Percentiles rank a stretch among this genome's conserved stretches.
phyloP scores from a whole-genome alignment of 1,140 invertebrate genomes.

The Trachymyrmex cornetzi region DNA sequence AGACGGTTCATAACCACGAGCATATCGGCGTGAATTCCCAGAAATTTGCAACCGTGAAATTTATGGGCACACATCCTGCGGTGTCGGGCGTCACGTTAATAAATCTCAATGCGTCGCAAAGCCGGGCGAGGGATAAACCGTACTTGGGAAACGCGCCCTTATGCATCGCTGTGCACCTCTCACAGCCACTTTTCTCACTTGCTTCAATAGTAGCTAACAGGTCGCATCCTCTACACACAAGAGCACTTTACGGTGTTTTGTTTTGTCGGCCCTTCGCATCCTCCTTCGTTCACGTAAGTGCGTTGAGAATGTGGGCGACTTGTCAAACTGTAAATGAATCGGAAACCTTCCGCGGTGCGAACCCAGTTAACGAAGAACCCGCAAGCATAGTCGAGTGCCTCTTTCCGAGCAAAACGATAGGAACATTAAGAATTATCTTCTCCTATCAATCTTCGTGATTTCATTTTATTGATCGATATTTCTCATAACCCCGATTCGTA shows the following conservation, averaged over 20 bases:
- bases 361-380: conserved; percentile 66
- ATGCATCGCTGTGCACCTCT: conserved; percentile 71
- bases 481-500: conserved; percentile 17
- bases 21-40: conserved; percentile 42
- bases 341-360: conserved; percentile 57
- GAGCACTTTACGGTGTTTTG: conserved; percentile 76
- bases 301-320: conserved; percentile 57
- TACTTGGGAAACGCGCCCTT: conserved; percentile 66
- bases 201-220: conserved; percentile 75
- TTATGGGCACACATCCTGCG: conserved; percentile 27
- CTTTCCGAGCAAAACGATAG: not conserved
- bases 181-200: conserved; percentile 77
- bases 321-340: conserved; percentile 74
- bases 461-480: conserved; percentile 35
- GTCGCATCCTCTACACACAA: conserved; percentile 75
- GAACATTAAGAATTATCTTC: conserved; percentile 13
- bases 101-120: conserved; percentile 61
- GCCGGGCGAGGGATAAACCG: conserved; percentile 48
- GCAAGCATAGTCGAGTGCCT: conserved; percentile 47
- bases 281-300: conserved; percentile 60
- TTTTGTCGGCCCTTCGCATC: conserved; percentile 68
- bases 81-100: conserved; percentile 47
- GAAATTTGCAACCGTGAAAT: conserved; percentile 59
- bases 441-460: not conserved
- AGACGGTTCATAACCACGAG: conserved; percentile 22